Conservation (phyloP, 2,888 invertebrate genomes). For the Aquatica leii region DNA sequence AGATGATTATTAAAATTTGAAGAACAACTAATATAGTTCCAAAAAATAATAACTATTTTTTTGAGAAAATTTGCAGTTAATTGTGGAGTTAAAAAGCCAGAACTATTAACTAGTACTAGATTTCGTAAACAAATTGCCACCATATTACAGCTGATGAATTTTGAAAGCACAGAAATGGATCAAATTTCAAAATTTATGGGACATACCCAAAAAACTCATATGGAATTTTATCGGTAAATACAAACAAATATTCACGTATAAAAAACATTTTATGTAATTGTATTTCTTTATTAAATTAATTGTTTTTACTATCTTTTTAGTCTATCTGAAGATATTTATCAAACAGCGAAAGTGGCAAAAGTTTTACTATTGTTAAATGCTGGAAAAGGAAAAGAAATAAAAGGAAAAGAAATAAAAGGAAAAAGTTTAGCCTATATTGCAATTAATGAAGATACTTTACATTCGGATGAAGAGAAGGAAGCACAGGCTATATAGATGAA, state of each 20-base stretch:
- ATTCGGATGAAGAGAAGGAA: not conserved
- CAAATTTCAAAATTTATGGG: constrained; percentile 16
- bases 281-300: not conserved
- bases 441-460: too few species aligned
- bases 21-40: constrained; percentile 23
- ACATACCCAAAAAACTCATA: not conserved
- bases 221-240: constrained; percentile 1
- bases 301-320: constrained; percentile 1
- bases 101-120: constrained; percentile 26
- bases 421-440: constrained; percentile 15
- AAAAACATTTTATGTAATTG: not conserved
- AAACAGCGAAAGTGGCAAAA: constrained; percentile 27
- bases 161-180: constrained; percentile 32
- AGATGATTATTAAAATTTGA: constrained; percentile 21
- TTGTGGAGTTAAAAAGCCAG: constrained; percentile 29
- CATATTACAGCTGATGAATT: constrained; percentile 32
- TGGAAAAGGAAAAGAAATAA: constrained; percentile 23
- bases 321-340: constrained; percentile 19
- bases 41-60: constrained; percentile 28
- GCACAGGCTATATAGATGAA: not conserved
- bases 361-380: constrained; percentile 20
- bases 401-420: constrained; percentile 21
- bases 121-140: constrained; percentile 36
- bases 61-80: constrained; percentile 29
- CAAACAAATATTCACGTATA: too few species aligned